A percentile compares a stretch with the other conserved stretches of the same genome.
phyloP scores from a whole-genome alignment of 2,888 invertebrate species.

The Archaeoteleia sp. region DNA sequence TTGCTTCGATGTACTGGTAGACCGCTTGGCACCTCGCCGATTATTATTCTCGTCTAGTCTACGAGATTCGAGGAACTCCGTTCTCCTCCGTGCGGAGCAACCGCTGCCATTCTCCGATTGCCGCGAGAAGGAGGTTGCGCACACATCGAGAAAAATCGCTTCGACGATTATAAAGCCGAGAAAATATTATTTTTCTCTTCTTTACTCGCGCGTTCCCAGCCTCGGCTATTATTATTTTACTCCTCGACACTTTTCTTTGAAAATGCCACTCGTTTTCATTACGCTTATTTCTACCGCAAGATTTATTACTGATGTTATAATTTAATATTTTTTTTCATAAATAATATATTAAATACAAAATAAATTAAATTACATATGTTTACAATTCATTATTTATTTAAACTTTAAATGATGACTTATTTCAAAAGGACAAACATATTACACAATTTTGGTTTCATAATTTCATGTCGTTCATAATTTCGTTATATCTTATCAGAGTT shows the following conservation, averaged over 20 bases:
- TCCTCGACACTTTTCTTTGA: background rate
- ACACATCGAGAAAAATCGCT: slow-evolving; percentile 39
- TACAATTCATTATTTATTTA: no score
- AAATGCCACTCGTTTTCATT: no score
- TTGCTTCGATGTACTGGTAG: slow-evolving; percentile 62
- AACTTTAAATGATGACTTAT: no score
- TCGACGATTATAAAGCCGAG: slow-evolving; percentile 29
- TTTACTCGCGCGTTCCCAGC: slow-evolving; percentile 1
- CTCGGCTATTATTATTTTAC: background rate
- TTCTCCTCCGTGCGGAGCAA: slow-evolving; percentile 43
- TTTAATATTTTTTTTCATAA: no score
- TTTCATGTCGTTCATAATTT: no score
- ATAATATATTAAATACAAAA: no score
- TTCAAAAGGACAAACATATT: no score
- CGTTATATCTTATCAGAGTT: no score
- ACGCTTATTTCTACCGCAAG: no score
- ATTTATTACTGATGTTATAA: no score
- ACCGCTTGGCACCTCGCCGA: slow-evolving; percentile 69
- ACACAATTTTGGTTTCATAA: no score
- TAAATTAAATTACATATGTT: no score
- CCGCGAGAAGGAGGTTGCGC: slow-evolving; percentile 37
- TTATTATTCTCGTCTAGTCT: slow-evolving; percentile 54
- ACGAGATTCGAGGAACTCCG: slow-evolving; percentile 47
- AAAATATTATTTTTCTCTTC: slow-evolving; percentile 30
- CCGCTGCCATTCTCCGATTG: slow-evolving; percentile 47